Conservation (phyloP, 2,888 invertebrate species). For the Tuta absoluta region DNA sequence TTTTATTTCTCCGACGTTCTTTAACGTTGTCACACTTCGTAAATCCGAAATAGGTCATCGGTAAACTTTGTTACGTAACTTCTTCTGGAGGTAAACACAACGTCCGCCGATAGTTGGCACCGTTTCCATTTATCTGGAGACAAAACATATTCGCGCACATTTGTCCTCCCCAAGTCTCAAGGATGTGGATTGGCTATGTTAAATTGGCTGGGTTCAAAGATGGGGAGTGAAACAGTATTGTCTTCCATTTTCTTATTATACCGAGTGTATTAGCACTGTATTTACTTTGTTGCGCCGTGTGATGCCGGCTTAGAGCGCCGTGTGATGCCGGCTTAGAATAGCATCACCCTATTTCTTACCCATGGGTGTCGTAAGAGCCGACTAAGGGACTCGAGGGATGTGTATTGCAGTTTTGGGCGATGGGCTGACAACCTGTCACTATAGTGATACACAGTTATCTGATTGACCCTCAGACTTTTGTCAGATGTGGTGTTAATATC, state of each 20-base stretch:
- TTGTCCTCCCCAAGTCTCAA: conserved; percentile 18
- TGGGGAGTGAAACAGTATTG: conserved; percentile 3
- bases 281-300: background rate
- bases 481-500: too few species aligned
- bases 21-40: background rate
- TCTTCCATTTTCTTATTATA: conserved; percentile 5
- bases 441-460: too few species aligned
- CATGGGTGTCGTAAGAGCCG: too few species aligned
- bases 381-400: too few species aligned
- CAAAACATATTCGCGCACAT: conserved; percentile 15
- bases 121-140: conserved; percentile 9
- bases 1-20: too few species aligned
- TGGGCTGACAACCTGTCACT: too few species aligned
- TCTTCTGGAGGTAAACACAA: conserved; percentile 8
- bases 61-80: conserved; percentile 16
- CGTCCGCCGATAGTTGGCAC: conserved; percentile 14
- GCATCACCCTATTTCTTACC: too few species aligned
- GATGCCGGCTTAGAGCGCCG: background rate
- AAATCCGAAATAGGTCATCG: background rate
- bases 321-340: too few species aligned
- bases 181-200: conserved; percentile 11
- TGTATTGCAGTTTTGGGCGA: too few species aligned
- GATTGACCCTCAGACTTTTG: too few species aligned
- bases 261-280: background rate
- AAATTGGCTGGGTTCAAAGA: conserved; percentile 10